Evolutionary conservation across 2,113 vertebrate species (phyloP), one percentile per base, ranked within the genome.

Genomic region (Sinosuthora webbiana): DNA sequence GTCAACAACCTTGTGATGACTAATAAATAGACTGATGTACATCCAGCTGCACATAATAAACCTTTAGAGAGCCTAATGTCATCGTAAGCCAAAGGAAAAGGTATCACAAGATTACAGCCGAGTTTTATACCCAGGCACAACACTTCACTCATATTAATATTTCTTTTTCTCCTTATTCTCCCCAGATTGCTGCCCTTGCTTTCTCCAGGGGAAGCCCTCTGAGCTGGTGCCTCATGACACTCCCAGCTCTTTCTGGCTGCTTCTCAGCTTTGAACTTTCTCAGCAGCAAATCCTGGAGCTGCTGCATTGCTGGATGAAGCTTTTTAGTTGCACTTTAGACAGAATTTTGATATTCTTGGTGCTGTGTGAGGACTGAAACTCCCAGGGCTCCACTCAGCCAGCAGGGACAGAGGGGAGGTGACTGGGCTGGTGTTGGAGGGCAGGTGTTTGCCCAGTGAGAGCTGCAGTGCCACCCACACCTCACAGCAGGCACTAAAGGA

Each of bases 1-100:
- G 95, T 95, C 95, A 92, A 92, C 93, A 97, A 83, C 83, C 87
- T 90, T 82, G 75, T 83, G 94, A 96, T 88, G 80, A 92, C 88
- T 94, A 96, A 96, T 95, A 96, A 95, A 96, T 81, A 82, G 80
- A 75, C 69, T 96, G 87, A 94, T 84, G 85, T 84, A 83, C 92
- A 95, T 79, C 76, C 76, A 97, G 86, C 73, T 89, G 88, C 85
- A 88, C 41, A 88, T 92, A 94, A 96, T 86, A 90, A 95, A 94
- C 90, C 86, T 87, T 85, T 68, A 90, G 94, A 92, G 73, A 90
- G 57, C 62, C 83, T 87, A 94, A 93, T 73, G 65, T 73, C 86
- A 73, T 73, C 86, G 71, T 28, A 87, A 95, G 64, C 81, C 42
- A 49, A 53, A 84, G 50, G 71, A 92, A 60, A 90, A 96, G 90